phyloP scores from a whole-genome alignment of 2,888 invertebrate genomes.

The Himalopsyche japonica region DNA sequence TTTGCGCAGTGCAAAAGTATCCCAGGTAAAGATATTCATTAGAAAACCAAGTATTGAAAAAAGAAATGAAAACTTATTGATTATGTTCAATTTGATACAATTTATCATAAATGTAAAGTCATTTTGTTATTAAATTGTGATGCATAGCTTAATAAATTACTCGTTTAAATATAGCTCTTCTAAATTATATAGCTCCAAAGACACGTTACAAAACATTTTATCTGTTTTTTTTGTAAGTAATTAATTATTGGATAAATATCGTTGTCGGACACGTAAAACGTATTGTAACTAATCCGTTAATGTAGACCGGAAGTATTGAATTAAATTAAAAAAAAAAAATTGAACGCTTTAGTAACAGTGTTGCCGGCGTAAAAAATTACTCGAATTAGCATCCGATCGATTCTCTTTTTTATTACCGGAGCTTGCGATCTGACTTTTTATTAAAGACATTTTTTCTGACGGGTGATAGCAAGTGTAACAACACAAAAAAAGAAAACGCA shows the following conservation, averaged over 20 bases:
- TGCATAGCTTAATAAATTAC: no score
- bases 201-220: not conserved
- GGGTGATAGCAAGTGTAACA: no score
- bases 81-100: no score
- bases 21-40: no score
- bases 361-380: not conserved
- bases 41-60: no score
- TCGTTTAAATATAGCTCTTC: not conserved
- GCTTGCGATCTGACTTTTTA: no score
- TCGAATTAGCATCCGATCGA: not conserved
- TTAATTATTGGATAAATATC: not conserved
- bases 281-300: not conserved
- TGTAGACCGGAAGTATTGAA: not conserved
- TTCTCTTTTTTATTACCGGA: not conserved
- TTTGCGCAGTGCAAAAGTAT: no score
- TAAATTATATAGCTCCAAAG: not conserved
- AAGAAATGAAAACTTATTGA: no score
- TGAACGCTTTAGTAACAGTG: not conserved
- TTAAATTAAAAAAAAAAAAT: not conserved
- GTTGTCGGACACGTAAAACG: not conserved
- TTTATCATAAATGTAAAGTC: no score
- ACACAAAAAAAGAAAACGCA: no score
- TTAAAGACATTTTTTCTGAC: no score
- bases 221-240: not conserved
- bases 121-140: no score